A percentile compares a stretch with the other conserved stretches of the same genome.
These are phyloP conservation scores for Eumaeus atala DNA, from an alignment of 1,140 invertebrate genomes.

Conservation along the genomic window DNA sequence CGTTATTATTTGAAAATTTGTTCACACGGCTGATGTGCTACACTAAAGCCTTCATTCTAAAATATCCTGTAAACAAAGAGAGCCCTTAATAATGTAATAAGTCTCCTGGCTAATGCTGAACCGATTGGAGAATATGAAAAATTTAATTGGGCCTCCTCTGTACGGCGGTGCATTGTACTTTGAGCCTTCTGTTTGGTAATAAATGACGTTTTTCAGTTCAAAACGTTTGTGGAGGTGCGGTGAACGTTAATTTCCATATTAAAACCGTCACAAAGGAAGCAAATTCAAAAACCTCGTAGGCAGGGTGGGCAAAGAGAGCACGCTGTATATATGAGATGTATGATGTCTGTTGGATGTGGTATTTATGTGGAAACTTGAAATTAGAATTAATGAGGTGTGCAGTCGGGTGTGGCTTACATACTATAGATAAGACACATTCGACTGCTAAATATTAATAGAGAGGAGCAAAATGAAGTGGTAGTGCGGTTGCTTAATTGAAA, in stretches of 20 bases:
- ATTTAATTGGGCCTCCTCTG: slow-evolving; percentile 40
- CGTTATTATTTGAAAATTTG: too few relatives aligned
- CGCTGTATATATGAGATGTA: slow-evolving; percentile 1
- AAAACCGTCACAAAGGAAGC: slow-evolving; percentile 72
- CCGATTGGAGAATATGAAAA: slow-evolving; percentile 37
- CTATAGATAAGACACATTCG: too few relatives aligned
- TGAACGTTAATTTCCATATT: slow-evolving; percentile 73
- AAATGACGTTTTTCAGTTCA: slow-evolving; percentile 32
- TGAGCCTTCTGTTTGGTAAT: slow-evolving; percentile 18
- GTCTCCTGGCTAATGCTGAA: slow-evolving; percentile 15
- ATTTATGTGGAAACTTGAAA: background rate
- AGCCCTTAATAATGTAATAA: slow-evolving; percentile 19
- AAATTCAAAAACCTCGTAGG: slow-evolving; percentile 64
- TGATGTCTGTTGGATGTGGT: slow-evolving; percentile 26
- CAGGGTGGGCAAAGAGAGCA: slow-evolving; percentile 30
- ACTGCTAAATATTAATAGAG: too few relatives aligned
- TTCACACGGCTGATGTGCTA: too few relatives aligned
- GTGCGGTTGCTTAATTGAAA: too few relatives aligned
- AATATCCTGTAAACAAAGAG: too few relatives aligned
- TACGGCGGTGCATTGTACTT: slow-evolving; percentile 29
- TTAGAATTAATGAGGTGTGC: too few relatives aligned
- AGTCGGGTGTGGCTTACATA: too few relatives aligned
- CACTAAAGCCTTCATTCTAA: too few relatives aligned
- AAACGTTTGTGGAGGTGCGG: slow-evolving; percentile 54
- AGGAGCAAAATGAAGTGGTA: too few relatives aligned